Conservation (phyloP, 2,797 vertebrate species). For the Lycodopsis pacificus region DNA sequence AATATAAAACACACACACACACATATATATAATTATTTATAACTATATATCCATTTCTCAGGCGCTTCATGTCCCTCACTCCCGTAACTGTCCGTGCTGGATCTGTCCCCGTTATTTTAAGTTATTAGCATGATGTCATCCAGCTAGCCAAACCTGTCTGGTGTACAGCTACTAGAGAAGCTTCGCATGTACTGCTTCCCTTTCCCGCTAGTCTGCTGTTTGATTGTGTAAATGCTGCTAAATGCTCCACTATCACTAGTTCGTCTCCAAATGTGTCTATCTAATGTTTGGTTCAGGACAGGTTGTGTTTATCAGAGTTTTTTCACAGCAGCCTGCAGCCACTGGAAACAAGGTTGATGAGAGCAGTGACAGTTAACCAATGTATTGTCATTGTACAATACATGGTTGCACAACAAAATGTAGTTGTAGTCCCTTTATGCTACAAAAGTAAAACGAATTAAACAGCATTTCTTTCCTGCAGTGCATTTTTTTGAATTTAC, state of each 20-base stretch:
- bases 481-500: background rate
- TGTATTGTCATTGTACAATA: background rate
- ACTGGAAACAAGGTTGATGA: background rate
- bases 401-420: background rate
- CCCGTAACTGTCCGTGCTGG: too few species aligned
- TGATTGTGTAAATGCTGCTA: background rate
- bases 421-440: background rate
- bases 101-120: too few species aligned
- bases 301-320: background rate
- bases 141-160: too few species aligned
- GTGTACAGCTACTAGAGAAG: too few species aligned
- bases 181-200: too few species aligned
- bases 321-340: background rate
- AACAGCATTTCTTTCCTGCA: background rate
- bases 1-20: too few species aligned
- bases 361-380: background rate
- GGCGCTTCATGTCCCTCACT: too few species aligned
- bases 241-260: background rate
- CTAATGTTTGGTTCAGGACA: background rate
- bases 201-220: too few species aligned
- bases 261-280: background rate
- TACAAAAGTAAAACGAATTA: background rate
- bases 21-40: too few species aligned
- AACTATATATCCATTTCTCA: too few species aligned
- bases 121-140: too few species aligned